Evolutionary conservation across 2,113 vertebrate species (phyloP).

Genomic region (Dicrurus megarhynchus): DNA sequence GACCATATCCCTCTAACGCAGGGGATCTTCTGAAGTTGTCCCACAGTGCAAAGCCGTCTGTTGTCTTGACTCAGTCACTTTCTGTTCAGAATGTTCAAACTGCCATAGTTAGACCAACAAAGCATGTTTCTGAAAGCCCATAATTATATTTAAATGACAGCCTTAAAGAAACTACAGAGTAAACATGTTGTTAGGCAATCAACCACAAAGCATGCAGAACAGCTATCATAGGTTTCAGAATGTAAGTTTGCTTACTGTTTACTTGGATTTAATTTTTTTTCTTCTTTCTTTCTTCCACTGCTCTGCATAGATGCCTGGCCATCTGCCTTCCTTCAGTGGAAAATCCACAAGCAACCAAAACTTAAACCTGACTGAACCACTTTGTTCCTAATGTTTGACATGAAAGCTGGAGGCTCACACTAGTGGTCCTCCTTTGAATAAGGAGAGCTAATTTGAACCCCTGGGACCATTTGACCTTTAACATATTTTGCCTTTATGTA

Average conservation of each 20-base stretch:
- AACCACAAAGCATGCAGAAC: neutral
- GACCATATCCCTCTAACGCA: neutral
- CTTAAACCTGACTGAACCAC: neutral
- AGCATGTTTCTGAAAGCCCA: neutral
- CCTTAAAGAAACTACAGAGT: neutral
- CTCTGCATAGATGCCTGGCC: neutral
- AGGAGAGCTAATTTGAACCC: neutral
- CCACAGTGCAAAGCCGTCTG: neutral
- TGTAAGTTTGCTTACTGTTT: neutral
- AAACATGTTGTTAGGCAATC: neutral
- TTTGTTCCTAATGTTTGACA: neutral
- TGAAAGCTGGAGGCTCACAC: neutral
- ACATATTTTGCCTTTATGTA: neutral
- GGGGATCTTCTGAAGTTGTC: neutral
- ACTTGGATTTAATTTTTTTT: neutral
- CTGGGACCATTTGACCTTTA: neutral
- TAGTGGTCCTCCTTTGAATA: neutral
- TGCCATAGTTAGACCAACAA: neutral
- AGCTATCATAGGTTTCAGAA: neutral
- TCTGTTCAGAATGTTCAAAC: neutral
- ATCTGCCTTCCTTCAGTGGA: neutral
- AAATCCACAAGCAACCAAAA: neutral
- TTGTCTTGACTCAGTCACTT: neutral
- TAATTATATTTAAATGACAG: constrained; percentile 43
- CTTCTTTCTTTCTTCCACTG: neutral